These are phyloP conservation scores for Cordylochernes scorpioides DNA, from an alignment of 2,888 invertebrate species.

Conservation along the genomic window DNA sequence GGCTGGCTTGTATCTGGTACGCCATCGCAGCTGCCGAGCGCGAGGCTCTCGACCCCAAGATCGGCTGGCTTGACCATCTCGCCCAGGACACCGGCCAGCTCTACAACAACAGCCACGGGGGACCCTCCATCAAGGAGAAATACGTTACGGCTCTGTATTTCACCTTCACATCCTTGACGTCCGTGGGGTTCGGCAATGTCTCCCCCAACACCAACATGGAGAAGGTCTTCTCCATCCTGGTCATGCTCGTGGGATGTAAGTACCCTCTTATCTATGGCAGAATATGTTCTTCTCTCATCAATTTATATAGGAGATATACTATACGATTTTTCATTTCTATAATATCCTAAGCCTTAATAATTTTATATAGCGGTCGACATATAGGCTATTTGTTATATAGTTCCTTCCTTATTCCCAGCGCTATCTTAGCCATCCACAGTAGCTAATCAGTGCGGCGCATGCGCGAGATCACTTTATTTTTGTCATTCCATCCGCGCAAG, in stretches of 20 bases:
- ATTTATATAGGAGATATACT: too few relatives aligned
- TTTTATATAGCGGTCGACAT: too few relatives aligned
- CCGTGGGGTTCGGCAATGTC: slow-evolving; percentile 83
- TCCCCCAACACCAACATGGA: slow-evolving; percentile 91
- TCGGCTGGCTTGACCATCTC: slow-evolving; percentile 85
- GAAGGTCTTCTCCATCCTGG: slow-evolving; percentile 91
- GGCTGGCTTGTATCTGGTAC: slow-evolving; percentile 98
- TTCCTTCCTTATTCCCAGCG: too few relatives aligned
- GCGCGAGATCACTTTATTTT: too few relatives aligned
- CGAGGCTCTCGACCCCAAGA: slow-evolving; percentile 47
- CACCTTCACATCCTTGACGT: slow-evolving; percentile 87
- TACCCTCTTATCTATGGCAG: too few relatives aligned
- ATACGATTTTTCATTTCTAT: too few relatives aligned
- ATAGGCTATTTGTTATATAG: too few relatives aligned
- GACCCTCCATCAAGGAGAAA: slow-evolving; percentile 40
- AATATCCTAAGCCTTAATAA: too few relatives aligned
- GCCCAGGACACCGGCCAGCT: slow-evolving; percentile 70
- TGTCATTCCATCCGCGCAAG: too few relatives aligned
- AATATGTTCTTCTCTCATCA: too few relatives aligned
- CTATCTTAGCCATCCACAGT: too few relatives aligned
- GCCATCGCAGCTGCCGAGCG: slow-evolving; percentile 86
- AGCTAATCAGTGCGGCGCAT: too few relatives aligned
- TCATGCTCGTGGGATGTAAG: slow-evolving; percentile 97
- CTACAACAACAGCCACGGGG: slow-evolving; percentile 47
- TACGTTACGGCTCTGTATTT: slow-evolving; percentile 95